Percentiles rank a stretch among this genome's conserved stretches.
Conservation (phyloP, 1,140 invertebrate genomes). For the Temnothorax longispinosus region DNA sequence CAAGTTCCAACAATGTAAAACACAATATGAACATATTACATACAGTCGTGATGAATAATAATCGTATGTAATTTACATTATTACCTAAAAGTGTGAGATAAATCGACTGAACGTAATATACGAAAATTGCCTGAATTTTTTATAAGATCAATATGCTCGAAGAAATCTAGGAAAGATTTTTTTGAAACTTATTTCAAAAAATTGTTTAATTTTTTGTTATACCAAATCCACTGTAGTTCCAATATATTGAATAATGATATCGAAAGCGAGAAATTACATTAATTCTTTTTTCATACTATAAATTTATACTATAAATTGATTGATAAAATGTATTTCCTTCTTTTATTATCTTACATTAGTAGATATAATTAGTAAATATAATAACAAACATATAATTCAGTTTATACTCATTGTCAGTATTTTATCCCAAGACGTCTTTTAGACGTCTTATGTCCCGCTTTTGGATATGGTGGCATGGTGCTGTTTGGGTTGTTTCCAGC, state of each 20-base stretch:
- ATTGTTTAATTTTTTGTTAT: background rate
- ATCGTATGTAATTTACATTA: constrained; percentile 8
- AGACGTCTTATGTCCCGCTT: no score
- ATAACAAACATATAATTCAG: background rate
- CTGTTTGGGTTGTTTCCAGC: background rate
- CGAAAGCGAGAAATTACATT: no score
- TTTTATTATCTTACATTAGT: background rate
- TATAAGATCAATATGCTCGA: background rate
- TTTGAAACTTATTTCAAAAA: background rate
- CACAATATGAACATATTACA: background rate
- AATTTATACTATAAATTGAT: no score
- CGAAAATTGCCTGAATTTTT: background rate
- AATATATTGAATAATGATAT: no score
- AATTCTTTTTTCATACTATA: no score
- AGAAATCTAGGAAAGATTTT: background rate
- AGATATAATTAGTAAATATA: no score
- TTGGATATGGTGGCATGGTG: no score
- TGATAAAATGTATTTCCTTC: no score
- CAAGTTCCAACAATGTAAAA: background rate
- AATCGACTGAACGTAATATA: background rate
- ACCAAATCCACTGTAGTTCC: no score
- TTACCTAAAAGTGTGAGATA: constrained; percentile 23
- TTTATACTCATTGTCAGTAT: background rate
- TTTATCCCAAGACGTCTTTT: no score
- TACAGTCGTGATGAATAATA: background rate